Conservation (phyloP, 2,797 vertebrate genomes). For the Brachymystax lenok region DNA sequence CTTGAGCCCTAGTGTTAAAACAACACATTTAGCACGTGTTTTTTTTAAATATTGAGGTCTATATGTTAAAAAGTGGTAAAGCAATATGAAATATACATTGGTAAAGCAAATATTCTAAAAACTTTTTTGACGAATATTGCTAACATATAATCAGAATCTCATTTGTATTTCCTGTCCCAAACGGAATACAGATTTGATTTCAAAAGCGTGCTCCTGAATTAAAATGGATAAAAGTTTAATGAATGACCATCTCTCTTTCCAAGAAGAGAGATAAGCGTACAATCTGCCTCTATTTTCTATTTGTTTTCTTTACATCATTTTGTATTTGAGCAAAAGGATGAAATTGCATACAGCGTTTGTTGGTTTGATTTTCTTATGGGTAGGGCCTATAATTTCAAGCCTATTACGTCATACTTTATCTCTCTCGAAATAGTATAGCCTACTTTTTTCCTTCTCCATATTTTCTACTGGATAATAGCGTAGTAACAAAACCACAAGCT, state of each 20-base stretch:
- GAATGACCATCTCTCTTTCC: not conserved
- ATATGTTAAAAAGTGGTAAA: not conserved
- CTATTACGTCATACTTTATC: not conserved
- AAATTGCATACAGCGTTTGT: not conserved
- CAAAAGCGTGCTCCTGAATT: slow-evolving; percentile 24
- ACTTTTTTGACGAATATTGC: not conserved
- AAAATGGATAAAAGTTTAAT: slow-evolving; percentile 39
- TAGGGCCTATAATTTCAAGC: not conserved
- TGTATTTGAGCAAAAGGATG: not conserved
- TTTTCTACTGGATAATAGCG: not conserved
- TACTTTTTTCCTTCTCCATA: not conserved
- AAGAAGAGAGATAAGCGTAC: slow-evolving; percentile 3
- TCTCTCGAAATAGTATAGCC: not conserved
- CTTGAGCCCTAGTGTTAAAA: not conserved
- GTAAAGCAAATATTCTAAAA: not conserved
- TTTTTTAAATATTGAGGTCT: not conserved
- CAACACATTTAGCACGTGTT: not conserved
- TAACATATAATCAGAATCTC: not conserved
- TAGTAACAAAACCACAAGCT: not conserved
- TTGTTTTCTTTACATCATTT: not conserved
- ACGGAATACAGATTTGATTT: slow-evolving; percentile 4
- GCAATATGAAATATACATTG: not conserved
- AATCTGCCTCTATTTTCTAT: not conserved
- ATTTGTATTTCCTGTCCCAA: not conserved
- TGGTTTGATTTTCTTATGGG: not conserved